phyloP scores from a whole-genome alignment of 2,888 invertebrate genomes.

The Lomographa bimaculata region DNA sequence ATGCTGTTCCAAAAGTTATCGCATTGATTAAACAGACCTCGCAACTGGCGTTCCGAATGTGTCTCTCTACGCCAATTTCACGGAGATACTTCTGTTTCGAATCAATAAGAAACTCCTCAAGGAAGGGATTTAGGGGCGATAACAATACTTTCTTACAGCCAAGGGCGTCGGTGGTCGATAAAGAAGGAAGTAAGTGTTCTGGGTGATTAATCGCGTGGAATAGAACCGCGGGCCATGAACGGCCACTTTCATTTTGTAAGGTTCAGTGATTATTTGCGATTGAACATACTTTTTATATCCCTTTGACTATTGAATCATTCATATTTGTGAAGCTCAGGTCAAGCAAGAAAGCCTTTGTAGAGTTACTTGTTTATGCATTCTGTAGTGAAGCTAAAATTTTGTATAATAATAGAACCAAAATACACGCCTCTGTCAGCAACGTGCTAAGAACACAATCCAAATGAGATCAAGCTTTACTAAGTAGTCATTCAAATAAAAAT shows the following conservation, averaged over 20 bases:
- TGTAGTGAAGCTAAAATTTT: no score
- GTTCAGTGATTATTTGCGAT: constrained; percentile 12
- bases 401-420: no score
- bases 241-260: constrained; percentile 18
- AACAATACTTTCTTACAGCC: constrained; percentile 23
- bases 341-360: constrained; percentile 6
- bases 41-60: constrained; percentile 17
- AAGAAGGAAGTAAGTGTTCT: constrained; percentile 21
- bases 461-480: no score
- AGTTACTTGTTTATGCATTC: no score
- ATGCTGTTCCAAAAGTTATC: constrained; percentile 9
- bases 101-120: constrained; percentile 21
- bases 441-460: no score
- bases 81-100: constrained; percentile 25
- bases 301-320: constrained; percentile 9
- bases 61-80: constrained; percentile 12
- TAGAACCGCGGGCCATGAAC: constrained; percentile 19
- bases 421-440: no score
- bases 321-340: constrained; percentile 1
- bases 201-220: constrained; percentile 28
- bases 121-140: constrained; percentile 24
- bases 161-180: constrained; percentile 16
- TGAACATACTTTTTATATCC: constrained; percentile 13
- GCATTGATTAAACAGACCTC: constrained; percentile 17
- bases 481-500: no score